phyloP scores from a whole-genome alignment of 2,113 vertebrate genomes.

The Chiloscyllium plagiosum region DNA sequence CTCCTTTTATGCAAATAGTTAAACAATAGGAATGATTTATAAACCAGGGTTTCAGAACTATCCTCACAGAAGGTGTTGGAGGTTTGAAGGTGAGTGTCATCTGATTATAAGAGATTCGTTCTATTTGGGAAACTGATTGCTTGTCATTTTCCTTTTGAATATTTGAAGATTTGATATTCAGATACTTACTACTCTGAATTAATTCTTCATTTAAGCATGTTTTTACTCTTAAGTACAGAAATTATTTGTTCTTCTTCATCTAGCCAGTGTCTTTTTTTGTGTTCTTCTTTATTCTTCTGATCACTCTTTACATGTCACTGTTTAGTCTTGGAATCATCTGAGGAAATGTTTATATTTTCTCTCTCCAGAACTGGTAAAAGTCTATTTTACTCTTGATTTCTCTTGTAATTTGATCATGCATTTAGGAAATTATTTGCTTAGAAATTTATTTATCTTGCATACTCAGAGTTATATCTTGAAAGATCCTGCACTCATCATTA shows the following conservation, averaged over 20 bases:
- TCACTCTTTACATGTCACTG: neutral
- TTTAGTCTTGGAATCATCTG: neutral
- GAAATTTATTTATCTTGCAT: neutral
- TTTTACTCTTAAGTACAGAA: neutral
- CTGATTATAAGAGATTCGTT: neutral
- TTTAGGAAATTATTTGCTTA: neutral
- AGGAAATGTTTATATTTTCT: neutral
- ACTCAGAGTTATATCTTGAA: neutral
- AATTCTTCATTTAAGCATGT: neutral
- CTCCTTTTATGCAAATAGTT: neutral
- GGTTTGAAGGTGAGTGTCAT: neutral
- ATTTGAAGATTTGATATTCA: neutral
- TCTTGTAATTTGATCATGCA: neutral
- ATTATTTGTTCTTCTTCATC: neutral
- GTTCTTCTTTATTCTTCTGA: neutral
- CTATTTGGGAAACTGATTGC: neutral
- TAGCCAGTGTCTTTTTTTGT: neutral
- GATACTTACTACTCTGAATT: neutral
- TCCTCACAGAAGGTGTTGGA: neutral
- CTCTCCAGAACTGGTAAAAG: no score
- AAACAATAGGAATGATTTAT: neutral
- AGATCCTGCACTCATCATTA: neutral
- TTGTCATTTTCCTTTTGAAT: neutral
- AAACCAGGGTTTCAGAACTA: neutral
- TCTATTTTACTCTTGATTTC: neutral